These are phyloP conservation scores for Acanthornis magna DNA, from an alignment of 2,797 vertebrate species.

Conservation along the genomic window DNA sequence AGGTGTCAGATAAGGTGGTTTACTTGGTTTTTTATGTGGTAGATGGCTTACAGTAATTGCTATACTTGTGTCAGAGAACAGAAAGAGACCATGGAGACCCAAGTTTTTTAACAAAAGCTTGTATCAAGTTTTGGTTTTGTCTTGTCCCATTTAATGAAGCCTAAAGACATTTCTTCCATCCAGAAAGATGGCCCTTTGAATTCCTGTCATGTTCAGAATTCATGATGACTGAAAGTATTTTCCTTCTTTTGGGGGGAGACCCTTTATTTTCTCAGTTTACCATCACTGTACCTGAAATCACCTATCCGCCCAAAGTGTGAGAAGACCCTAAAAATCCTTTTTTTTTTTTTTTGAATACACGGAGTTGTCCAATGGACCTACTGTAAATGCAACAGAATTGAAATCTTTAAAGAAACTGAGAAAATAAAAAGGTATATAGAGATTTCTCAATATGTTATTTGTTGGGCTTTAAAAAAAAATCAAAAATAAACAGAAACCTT, in stretches of 20 bases:
- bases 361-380: neutral
- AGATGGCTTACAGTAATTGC: neutral
- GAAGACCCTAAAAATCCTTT: neutral
- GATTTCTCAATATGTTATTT: neutral
- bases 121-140: neutral
- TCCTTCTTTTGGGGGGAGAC: neutral
- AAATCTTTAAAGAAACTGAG: slow-evolving; percentile 4
- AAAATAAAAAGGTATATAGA: neutral
- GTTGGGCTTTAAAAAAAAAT: neutral
- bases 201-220: neutral
- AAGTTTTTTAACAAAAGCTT: neutral
- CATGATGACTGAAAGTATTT: neutral
- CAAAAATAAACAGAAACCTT: neutral
- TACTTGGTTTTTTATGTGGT: neutral
- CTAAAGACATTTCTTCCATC: neutral
- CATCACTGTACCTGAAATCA: neutral
- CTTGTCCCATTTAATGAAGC: neutral
- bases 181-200: neutral
- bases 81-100: neutral
- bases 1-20: neutral
- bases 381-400: neutral
- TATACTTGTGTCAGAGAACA: neutral
- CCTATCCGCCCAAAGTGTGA: neutral
- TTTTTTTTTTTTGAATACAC: neutral
- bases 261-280: neutral